Base-by-base conservation (phyloP, 30 jellyfish, hydroid and myxozoan genomes). In the Rhopilema esculentum region DNA sequence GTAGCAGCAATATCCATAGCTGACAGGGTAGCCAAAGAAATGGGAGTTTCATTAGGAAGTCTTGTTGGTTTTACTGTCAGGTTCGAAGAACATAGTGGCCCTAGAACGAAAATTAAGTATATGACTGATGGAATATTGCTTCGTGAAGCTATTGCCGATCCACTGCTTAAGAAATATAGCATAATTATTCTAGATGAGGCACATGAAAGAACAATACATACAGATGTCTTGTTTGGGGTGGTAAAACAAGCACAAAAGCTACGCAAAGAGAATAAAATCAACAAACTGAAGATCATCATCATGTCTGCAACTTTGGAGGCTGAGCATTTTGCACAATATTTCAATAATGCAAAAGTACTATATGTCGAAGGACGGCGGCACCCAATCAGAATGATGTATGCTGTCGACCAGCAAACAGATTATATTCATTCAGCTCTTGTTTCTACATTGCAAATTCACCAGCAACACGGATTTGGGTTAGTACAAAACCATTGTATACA, bases 231-330 rank as follows among this genome's bases (percentile, higher is more conserved):
- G 50, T 93, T 93, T 84, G 99, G 99, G 16, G 94, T 96, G 18
- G 96, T 96, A 4, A 96, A 96, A 87, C 32, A 81, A 1, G 99
- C 99, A 0, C 99, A 96, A 66, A 8, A 52, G 21, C 27, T 78
- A 52, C 84, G 97, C 0, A 84, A 91, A 22, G 49, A 40, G 32
- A 33, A 28, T 23, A 64, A 33, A 51, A 24, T 82, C 72, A 40
- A 33, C 19, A 87, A 71, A 66, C 82, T 96, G 21, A 91, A 82
- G 77, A 91, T 96, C 16, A 66, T 96, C 25, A 79, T 96, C 67
- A 96, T 96, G 99, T 96, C 99, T 7, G 99, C 99, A 16, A 96
- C 99, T 0, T 68, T 96, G 62, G 91, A 96, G 33, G 98, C 98
- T 9, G 97, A 96, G 2, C 79, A 91, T 21, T 96, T 90, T 96